A percentile compares a stretch with the other conserved stretches of the same genome.
phyloP scores from a whole-genome alignment of 1,140 invertebrate species.

The Drosophila rhopaloa region DNA sequence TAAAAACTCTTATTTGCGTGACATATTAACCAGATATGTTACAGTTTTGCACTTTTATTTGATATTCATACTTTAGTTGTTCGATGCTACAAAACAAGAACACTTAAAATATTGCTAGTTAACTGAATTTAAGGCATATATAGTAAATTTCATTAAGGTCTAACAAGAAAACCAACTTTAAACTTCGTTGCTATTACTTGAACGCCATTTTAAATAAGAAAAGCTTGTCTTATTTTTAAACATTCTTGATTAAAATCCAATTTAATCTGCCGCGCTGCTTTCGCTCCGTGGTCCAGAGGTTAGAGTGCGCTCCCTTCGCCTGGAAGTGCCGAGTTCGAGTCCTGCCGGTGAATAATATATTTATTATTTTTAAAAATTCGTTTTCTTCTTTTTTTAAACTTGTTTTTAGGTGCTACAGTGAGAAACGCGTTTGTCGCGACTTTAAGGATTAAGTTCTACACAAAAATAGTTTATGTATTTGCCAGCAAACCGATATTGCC shows the following conservation, averaged over 20 bases:
- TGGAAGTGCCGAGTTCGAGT: conserved; percentile 91
- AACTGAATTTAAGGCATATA: conserved; percentile 16
- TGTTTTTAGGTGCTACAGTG: conserved; percentile 40
- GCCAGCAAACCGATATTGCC: conserved; percentile 25
- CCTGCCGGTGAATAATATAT: conserved; percentile 88
- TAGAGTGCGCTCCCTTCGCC: conserved; percentile 93
- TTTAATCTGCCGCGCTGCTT: background rate
- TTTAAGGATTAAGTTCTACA: conserved; percentile 43
- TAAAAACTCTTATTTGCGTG: background rate
- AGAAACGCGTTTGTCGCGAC: background rate
- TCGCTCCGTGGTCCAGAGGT: conserved; percentile 87
- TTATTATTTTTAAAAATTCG: conserved; percentile 4
- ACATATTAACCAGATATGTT: background rate
- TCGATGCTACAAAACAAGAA: conserved; percentile 10
- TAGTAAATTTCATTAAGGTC: background rate
- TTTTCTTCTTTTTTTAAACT: background rate
- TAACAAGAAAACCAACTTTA: background rate
- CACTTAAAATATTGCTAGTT: conserved; percentile 8
- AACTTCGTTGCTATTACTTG: conserved; percentile 14
- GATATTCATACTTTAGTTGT: conserved; percentile 15
- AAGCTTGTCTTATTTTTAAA: background rate
- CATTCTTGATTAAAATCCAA: background rate
- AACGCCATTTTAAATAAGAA: background rate
- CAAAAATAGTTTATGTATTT: conserved; percentile 42
- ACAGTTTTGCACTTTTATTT: background rate